These are phyloP conservation scores for Nomada flava DNA, from an alignment of 2,888 invertebrate species.

Conservation along the genomic window DNA sequence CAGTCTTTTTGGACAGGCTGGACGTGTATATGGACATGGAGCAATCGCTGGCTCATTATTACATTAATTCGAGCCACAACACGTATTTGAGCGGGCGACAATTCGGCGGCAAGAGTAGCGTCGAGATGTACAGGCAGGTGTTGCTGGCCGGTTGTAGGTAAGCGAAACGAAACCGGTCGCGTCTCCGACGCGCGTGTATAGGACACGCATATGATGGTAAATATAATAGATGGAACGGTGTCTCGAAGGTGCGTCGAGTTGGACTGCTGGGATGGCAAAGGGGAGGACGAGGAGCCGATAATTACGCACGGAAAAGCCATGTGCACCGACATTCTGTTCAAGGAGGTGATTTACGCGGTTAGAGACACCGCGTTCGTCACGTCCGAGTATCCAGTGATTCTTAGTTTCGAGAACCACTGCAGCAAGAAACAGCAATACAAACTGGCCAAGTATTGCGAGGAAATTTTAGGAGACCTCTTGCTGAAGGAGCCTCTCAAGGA, in stretches of 20 bases:
- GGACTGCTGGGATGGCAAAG: constrained; percentile 99
- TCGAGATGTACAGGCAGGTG: constrained; percentile 99
- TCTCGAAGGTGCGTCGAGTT: constrained; percentile 95
- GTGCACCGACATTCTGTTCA: constrained; percentile 99
- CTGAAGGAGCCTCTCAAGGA: constrained; percentile 95
- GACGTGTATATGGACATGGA: constrained; percentile 99
- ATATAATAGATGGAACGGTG: neutral
- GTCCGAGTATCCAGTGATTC: constrained; percentile 97
- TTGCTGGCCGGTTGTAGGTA: constrained; percentile 98
- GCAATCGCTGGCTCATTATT: constrained; percentile 98
- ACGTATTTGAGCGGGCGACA: constrained; percentile 97
- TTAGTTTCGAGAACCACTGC: constrained; percentile 99
- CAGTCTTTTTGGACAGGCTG: constrained; percentile 98
- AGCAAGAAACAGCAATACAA: constrained; percentile 99
- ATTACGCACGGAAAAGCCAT: constrained; percentile 99
- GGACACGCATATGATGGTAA: neutral
- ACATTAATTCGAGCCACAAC: constrained; percentile 99
- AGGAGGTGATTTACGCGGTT: constrained; percentile 98
- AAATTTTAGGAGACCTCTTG: constrained; percentile 96
- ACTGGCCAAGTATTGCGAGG: constrained; percentile 99
- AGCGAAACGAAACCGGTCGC: constrained; percentile 59
- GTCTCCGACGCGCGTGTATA: too few relatives aligned
- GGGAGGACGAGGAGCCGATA: constrained; percentile 99
- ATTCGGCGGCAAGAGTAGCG: constrained; percentile 99
- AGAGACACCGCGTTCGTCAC: constrained; percentile 99